phyloP scores from a whole-genome alignment of 2,888 invertebrate genomes.

The Colletes collaris region DNA sequence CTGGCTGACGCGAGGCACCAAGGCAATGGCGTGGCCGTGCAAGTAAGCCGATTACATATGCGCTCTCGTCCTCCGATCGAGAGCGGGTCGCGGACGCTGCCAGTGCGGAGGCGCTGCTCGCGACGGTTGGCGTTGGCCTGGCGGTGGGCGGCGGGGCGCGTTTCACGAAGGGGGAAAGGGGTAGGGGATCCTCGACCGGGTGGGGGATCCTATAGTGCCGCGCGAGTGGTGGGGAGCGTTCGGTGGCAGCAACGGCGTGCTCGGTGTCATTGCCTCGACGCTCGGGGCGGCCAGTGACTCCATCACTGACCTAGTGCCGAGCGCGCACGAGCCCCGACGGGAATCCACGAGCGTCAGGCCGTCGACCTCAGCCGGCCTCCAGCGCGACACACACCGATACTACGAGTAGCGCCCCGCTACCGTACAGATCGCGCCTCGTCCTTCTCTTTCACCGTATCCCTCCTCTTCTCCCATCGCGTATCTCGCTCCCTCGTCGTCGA shows the following conservation, averaged over 20 bases:
- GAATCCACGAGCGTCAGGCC: slow-evolving; percentile 73
- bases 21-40: slow-evolving; percentile 47
- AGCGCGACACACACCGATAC: slow-evolving; percentile 72
- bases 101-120: slow-evolving; percentile 24
- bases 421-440: slow-evolving; percentile 65
- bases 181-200: slow-evolving; percentile 4
- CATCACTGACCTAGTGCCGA: slow-evolving; percentile 84
- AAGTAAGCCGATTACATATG: slow-evolving; percentile 56
- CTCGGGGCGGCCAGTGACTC: slow-evolving; percentile 83
- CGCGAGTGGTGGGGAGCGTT: slow-evolving; percentile 54
- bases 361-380: slow-evolving; percentile 79
- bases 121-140: slow-evolving; percentile 3
- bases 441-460: slow-evolving; percentile 57
- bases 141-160: slow-evolving; percentile 7
- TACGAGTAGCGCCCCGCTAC: slow-evolving; percentile 66
- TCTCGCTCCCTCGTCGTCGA: slow-evolving; percentile 25
- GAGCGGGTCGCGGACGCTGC: slow-evolving; percentile 7
- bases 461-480: background rate
- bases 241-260: slow-evolving; percentile 73
- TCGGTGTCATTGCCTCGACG: slow-evolving; percentile 83
- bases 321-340: slow-evolving; percentile 72
- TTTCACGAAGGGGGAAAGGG: slow-evolving; percentile 18
- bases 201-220: slow-evolving; percentile 4
- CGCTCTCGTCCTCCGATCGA: slow-evolving; percentile 29
- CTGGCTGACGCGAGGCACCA: slow-evolving; percentile 20